Percentiles rank a stretch among this genome's conserved stretches.
Conservation (phyloP, 2,888 invertebrate genomes). For the Sicus ferrugineus region DNA sequence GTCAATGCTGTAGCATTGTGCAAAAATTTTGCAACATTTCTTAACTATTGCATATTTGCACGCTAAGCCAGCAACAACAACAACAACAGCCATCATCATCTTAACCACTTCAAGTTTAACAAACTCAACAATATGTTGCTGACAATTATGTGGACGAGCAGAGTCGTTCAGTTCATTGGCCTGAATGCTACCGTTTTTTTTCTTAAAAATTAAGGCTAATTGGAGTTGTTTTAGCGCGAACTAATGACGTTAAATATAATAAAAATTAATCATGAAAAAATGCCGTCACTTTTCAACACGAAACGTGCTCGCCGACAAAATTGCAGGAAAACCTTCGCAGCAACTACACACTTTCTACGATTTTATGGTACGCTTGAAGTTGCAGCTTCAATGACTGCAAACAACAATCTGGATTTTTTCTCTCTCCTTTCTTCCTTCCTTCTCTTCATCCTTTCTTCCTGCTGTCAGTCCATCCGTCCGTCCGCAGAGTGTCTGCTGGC, state of each 20-base stretch:
- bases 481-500: too few relatives aligned
- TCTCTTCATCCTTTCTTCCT: too few relatives aligned
- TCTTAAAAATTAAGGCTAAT: background rate
- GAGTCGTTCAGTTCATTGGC: background rate
- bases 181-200: background rate
- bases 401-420: background rate
- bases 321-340: background rate
- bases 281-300: background rate
- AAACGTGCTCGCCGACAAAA: too few relatives aligned
- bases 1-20: too few relatives aligned
- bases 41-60: background rate
- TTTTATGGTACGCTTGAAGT: too few relatives aligned
- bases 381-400: background rate
- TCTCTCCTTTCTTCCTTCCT: too few relatives aligned
- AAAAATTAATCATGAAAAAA: background rate
- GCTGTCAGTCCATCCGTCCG: too few relatives aligned
- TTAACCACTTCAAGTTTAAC: background rate
- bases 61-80: constrained; percentile 10
- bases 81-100: constrained; percentile 15
- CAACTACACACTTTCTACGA: too few relatives aligned
- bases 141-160: background rate
- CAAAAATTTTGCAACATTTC: too few relatives aligned
- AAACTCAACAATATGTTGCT: background rate
- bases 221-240: background rate
- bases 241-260: background rate